These are phyloP conservation scores for Lucinisca nassula DNA, from an alignment of 2,888 invertebrate genomes.

Conservation along the genomic window DNA sequence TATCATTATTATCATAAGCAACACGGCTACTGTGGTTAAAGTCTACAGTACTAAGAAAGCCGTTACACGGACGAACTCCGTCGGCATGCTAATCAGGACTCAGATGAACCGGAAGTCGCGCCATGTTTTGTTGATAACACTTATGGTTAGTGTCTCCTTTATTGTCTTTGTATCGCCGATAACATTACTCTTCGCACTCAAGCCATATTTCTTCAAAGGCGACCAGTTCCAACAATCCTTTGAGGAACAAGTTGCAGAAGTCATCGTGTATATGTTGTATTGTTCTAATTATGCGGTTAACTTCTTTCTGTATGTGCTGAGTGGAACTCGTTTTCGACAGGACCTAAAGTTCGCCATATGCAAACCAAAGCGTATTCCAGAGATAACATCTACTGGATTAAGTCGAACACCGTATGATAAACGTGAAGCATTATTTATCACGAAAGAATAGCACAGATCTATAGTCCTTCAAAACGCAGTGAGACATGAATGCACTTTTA, in stretches of 20 bases:
- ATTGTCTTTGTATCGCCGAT: background rate
- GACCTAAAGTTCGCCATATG: background rate
- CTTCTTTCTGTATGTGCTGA: background rate
- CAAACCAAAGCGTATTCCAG: too few species aligned
- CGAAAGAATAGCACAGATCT: too few species aligned
- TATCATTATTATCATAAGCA: background rate
- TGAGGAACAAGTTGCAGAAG: background rate
- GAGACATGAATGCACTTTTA: too few species aligned
- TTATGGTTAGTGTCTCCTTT: background rate
- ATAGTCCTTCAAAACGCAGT: too few species aligned
- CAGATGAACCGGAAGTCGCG: background rate
- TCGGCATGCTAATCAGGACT: background rate
- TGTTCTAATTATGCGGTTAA: background rate
- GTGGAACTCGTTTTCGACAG: background rate
- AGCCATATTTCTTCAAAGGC: background rate
- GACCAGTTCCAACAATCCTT: background rate
- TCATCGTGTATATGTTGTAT: background rate
- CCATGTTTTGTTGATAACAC: background rate
- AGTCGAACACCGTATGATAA: too few species aligned
- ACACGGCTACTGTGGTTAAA: background rate
- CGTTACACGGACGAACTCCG: background rate
- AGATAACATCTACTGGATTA: too few species aligned
- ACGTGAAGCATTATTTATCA: too few species aligned
- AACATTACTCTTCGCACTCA: background rate
- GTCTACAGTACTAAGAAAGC: background rate